Conservation (phyloP, 1,140 invertebrate genomes). For the Paracyclopina nana region DNA sequence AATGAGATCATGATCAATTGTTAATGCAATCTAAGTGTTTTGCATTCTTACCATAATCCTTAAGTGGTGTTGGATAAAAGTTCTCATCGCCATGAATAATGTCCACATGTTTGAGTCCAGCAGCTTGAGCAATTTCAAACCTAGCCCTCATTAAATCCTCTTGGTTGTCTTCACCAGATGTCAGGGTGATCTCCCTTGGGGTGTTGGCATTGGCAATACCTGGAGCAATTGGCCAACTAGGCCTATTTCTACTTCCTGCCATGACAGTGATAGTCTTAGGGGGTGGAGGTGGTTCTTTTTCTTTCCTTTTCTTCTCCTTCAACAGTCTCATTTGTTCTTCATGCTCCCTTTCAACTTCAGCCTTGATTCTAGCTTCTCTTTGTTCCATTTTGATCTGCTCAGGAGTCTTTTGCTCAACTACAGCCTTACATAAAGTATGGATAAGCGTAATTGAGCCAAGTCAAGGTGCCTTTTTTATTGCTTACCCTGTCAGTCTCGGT, state of each 20-base stretch:
- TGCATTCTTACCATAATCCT: not conserved
- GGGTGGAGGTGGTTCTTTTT: too few species aligned
- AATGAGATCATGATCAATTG: not conserved
- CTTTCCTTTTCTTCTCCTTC: too few species aligned
- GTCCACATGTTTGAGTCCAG: not conserved
- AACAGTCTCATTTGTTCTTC: too few species aligned
- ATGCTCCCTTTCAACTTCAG: too few species aligned
- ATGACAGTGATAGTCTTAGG: too few species aligned
- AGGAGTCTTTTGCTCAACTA: too few species aligned
- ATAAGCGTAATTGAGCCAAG: too few species aligned
- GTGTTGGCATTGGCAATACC: not conserved
- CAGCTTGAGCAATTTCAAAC: not conserved
- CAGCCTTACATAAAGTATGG: too few species aligned
- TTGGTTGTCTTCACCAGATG: not conserved
- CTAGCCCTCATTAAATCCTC: not conserved
- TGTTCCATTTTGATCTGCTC: too few species aligned
- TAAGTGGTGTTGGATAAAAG: not conserved
- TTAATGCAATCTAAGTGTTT: not conserved
- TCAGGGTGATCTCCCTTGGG: not conserved
- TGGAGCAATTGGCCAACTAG: not conserved
- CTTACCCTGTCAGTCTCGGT: too few species aligned
- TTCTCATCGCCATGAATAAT: not conserved
- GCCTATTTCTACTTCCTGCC: not conserved
- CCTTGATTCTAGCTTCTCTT: too few species aligned
- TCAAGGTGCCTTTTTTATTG: too few species aligned